Evolutionary conservation across 2,888 invertebrate species (phyloP).

Genomic region (Cephus nigrinus): DNA sequence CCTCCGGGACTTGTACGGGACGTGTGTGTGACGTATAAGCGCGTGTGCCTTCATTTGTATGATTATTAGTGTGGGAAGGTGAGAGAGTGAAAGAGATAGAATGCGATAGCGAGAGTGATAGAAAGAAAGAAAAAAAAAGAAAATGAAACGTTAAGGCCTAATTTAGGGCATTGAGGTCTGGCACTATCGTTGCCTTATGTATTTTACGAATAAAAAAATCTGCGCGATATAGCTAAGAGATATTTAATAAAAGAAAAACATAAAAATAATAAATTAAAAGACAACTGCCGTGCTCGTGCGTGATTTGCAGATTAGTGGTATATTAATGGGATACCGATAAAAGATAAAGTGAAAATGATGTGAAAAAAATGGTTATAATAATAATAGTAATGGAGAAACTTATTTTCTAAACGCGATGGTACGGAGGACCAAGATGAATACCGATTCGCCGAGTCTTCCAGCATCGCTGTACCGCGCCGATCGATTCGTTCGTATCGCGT

Average conservation of each 20-base stretch:
- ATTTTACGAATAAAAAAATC: neutral
- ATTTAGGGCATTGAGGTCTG: neutral
- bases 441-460: neutral
- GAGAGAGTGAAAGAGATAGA: neutral
- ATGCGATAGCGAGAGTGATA: too few relatives aligned
- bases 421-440: constrained; percentile 22
- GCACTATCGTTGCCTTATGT: neutral
- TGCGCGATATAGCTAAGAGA: neutral
- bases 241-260: neutral
- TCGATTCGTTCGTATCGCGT: neutral
- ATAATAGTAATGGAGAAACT: constrained; percentile 4
- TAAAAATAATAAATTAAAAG: constrained; percentile 14
- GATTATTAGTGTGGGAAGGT: neutral
- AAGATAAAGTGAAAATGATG: neutral
- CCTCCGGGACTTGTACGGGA: neutral
- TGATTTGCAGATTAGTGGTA: constrained; percentile 13
- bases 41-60: neutral
- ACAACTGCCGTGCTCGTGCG: constrained; percentile 21
- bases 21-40: neutral
- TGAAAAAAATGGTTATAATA: neutral
- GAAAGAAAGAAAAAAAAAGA: neutral
- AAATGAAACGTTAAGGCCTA: neutral
- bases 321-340: neutral
- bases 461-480: neutral
- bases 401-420: constrained; percentile 21